Conservation (phyloP, 2,888 invertebrate genomes). For the Acanthoscelides obtectus region DNA sequence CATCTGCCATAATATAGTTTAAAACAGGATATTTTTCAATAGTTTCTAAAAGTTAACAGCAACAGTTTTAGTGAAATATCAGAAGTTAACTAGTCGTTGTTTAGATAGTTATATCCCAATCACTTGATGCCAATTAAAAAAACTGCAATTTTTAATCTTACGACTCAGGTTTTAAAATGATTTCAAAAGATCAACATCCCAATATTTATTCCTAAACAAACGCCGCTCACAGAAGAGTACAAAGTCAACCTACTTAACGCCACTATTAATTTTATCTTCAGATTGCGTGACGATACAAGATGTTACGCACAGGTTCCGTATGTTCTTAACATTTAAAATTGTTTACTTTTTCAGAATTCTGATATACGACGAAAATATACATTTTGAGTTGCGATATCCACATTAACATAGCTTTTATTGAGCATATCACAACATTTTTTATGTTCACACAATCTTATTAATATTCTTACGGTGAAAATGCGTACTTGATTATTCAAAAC, state of each 20-base stretch:
- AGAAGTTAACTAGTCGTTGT: no score
- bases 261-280: background rate
- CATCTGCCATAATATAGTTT: no score
- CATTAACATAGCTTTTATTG: background rate
- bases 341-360: background rate
- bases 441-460: background rate
- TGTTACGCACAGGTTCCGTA: background rate
- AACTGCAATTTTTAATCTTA: no score
- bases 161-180: no score
- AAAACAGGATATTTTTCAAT: no score
- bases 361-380: background rate
- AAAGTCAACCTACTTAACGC: background rate
- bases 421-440: background rate
- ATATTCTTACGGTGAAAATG: background rate
- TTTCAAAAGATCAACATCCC: no score
- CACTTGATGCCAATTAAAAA: no score
- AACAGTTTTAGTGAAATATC: no score
- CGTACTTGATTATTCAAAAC: background rate
- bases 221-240: background rate
- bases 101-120: no score
- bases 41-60: no score
- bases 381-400: background rate
- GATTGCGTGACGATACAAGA: background rate
- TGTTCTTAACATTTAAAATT: background rate
- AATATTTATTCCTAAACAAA: no score